phyloP scores from a whole-genome alignment of 2,888 invertebrate species.

The Mythimna albipuncta region DNA sequence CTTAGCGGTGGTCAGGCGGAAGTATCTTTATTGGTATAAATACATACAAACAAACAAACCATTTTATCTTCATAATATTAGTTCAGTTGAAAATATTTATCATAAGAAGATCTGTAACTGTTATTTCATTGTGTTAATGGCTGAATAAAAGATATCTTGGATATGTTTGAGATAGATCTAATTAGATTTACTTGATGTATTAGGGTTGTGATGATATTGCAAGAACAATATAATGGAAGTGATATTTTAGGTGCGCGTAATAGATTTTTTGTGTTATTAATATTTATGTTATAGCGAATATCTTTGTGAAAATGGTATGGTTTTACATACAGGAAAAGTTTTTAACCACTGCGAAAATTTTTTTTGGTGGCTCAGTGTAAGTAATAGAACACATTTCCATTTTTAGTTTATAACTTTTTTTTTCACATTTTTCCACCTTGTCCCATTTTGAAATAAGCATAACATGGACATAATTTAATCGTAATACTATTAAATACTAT shows the following conservation, averaged over 20 bases:
- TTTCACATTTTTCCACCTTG: too few relatives aligned
- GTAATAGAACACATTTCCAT: too few relatives aligned
- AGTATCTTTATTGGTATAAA: too few relatives aligned
- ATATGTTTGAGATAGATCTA: slow-evolving; percentile 13
- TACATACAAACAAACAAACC: too few relatives aligned
- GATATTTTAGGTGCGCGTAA: slow-evolving; percentile 2
- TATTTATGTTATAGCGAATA: neutral
- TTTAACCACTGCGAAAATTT: too few relatives aligned
- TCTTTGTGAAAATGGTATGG: neutral
- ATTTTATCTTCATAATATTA: neutral
- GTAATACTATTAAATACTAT: too few relatives aligned
- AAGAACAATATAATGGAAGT: slow-evolving; percentile 28
- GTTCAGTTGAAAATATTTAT: neutral
- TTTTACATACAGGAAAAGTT: too few relatives aligned
- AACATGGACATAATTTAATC: too few relatives aligned
- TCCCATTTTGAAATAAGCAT: too few relatives aligned
- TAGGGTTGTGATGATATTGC: slow-evolving; percentile 17
- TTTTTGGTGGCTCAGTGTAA: too few relatives aligned
- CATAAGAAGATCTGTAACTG: neutral
- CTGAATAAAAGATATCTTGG: slow-evolving; percentile 24
- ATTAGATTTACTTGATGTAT: slow-evolving; percentile 45
- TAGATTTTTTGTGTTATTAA: slow-evolving; percentile 1
- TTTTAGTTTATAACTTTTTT: too few relatives aligned
- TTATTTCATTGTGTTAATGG: slow-evolving; percentile 20
- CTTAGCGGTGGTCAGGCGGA: too few relatives aligned